Evolutionary conservation across 2,888 invertebrate genomes (phyloP).

Genomic region (Mythimna loreyi): DNA sequence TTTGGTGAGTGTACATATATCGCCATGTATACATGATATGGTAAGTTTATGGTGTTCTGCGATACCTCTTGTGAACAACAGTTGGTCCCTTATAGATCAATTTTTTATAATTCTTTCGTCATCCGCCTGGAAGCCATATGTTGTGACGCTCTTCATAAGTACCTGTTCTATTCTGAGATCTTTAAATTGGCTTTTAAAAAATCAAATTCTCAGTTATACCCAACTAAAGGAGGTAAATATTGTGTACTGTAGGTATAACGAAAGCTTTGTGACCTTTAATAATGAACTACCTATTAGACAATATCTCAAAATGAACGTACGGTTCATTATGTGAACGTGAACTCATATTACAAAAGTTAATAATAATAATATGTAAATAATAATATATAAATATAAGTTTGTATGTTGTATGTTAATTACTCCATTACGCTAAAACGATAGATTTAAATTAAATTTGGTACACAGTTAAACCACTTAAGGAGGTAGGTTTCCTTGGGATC

Average conservation of each 20-base stretch:
- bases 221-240: not conserved
- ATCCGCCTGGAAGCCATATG: not conserved
- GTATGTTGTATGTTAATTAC: too few species aligned
- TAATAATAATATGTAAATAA: too few species aligned
- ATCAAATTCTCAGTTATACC: conserved; percentile 30
- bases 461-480: too few species aligned
- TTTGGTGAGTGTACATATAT: conserved; percentile 14
- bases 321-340: too few species aligned
- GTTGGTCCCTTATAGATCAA: not conserved
- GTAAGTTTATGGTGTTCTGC: conserved; percentile 1
- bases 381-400: too few species aligned
- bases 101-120: not conserved
- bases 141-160: not conserved
- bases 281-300: too few species aligned
- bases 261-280: too few species aligned
- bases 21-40: not conserved
- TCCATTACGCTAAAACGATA: too few species aligned
- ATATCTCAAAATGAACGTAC: too few species aligned
- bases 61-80: not conserved
- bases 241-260: not conserved
- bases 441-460: too few species aligned
- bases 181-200: not conserved
- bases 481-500: too few species aligned
- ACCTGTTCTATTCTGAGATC: not conserved
- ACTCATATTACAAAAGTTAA: too few species aligned